Evolutionary conservation across 2,797 vertebrate species (phyloP), one percentile per base, ranked within the genome.

Genomic region (Chelon labrosus): DNA sequence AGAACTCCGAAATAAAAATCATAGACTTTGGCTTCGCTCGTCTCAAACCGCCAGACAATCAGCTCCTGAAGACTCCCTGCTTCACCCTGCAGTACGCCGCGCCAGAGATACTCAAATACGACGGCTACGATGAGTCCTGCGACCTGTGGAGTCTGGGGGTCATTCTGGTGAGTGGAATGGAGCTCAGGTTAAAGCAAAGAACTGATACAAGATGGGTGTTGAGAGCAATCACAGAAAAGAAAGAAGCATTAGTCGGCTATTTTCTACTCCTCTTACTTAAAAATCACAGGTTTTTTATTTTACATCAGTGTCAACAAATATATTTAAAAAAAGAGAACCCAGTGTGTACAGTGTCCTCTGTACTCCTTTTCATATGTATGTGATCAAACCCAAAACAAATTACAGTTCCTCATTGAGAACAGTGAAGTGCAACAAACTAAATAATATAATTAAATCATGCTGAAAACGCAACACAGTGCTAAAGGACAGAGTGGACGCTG

Each of bases 1-100:
- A 99, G 93, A 97, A 95, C 92, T 97, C 96, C 0, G 98, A 99
- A 95, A 99, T 99, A 85, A 99, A 99, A 95, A 95, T 99, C 85
- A 99, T 99, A 90, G 98, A 99, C 93, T 99, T 98, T 80, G 98
- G 98, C 54, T 99, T 99, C 80, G 97, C 98, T n/a, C 96, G 97
- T 70, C 96, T 99, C 86, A 99, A 99, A 91, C 98, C 98, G 0
- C 97, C 97, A 4, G 98, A 99, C 89, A 98, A 99, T 90, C 98
- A 99, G 87, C 97, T 98, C 22, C 95, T 99, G 83, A 99, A 98
- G 93, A 99, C 98, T 0, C 98, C 98, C 0, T 99, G 98, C 93
- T 99, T 99, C 94, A 99, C 97, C 0, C 95, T 99, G 78, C 97
- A 98, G 89, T 99, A 99, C 5, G 98, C 98, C 2, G 98, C 98